Conservation (phyloP, 2,113 vertebrate species). For the Mixornis gularis region DNA sequence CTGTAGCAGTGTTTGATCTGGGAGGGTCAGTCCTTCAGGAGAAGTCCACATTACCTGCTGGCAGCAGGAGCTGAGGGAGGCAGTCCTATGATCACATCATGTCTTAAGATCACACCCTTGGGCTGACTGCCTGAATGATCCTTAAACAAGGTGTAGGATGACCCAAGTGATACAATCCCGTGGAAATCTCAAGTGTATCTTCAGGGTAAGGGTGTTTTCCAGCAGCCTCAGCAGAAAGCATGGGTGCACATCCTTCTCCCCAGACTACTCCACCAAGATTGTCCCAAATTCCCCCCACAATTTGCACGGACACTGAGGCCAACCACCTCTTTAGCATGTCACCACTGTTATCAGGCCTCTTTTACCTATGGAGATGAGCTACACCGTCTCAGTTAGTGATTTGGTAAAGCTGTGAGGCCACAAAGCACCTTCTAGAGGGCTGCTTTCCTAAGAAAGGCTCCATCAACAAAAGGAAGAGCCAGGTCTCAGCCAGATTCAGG, state of each 20-base stretch:
- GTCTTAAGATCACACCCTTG: not conserved
- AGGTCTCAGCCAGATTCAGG: not conserved
- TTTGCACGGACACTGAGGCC: not conserved
- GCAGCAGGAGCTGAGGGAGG: not conserved
- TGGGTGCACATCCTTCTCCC: not conserved
- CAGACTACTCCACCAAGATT: not conserved
- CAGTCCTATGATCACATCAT: not conserved
- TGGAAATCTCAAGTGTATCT: not conserved
- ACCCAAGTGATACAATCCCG: not conserved
- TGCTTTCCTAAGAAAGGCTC: not conserved
- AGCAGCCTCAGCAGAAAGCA: not conserved
- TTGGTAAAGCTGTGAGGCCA: not conserved
- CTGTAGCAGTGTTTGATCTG: not conserved
- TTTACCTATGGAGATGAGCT: not conserved
- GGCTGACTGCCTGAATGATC: not conserved
- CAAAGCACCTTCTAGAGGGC: not conserved
- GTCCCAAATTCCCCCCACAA: rapidly evolving
- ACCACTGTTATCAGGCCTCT: not conserved
- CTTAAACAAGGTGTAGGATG: not conserved
- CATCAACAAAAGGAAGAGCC: not conserved
- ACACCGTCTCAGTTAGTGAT: not conserved
- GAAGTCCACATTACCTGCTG: not conserved
- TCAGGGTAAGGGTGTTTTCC: not conserved
- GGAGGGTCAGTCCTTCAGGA: not conserved
- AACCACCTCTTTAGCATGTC: not conserved